Conservation (phyloP, 2,797 vertebrate species). For the Pteropus rufus region DNA sequence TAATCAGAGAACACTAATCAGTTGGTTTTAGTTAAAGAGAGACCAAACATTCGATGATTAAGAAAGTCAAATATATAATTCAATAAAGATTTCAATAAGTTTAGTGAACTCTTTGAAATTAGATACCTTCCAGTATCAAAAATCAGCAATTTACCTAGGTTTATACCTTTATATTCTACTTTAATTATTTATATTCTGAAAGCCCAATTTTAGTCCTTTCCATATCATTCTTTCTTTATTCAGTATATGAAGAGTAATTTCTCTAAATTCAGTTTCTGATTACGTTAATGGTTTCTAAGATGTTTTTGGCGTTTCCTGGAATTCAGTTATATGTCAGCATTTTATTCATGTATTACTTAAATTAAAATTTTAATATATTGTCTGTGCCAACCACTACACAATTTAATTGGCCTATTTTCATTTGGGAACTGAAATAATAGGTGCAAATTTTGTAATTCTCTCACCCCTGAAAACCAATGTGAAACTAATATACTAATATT, state of each 20-base stretch:
- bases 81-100: background rate
- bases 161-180: background rate
- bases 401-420: conserved; percentile 14
- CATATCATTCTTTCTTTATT: background rate
- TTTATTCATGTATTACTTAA: background rate
- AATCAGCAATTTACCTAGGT: background rate
- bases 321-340: background rate
- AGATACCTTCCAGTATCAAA: background rate
- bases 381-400: background rate
- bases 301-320: background rate
- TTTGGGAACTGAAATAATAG: background rate
- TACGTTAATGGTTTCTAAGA: background rate
- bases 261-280: conserved; percentile 3
- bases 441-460: background rate
- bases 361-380: background rate
- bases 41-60: conserved; percentile 8
- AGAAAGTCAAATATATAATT: background rate
- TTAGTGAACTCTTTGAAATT: background rate
- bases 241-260: background rate
- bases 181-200: conserved; percentile 48
- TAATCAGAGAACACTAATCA: background rate
- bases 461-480: background rate
- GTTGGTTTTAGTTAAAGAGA: conserved; percentile 47
- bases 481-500: background rate
- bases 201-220: background rate